Evolutionary conservation across 2,888 invertebrate species (phyloP).

Genomic region (Sphaerophoria rueppellii): DNA sequence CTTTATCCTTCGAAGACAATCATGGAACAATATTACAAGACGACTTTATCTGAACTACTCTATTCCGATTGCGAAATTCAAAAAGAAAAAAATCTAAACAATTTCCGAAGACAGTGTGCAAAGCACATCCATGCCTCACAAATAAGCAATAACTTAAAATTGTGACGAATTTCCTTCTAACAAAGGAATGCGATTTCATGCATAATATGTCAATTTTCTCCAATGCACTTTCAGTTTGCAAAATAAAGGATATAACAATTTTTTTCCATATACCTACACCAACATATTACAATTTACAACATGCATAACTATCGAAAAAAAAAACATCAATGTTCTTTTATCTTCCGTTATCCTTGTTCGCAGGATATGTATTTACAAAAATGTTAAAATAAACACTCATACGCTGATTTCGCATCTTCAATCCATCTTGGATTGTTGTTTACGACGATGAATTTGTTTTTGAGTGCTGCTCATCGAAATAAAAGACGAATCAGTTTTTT

Average conservation of each 20-base stretch:
- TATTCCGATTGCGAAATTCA: slow-evolving; percentile 9
- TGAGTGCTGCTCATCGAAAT: slow-evolving; percentile 24
- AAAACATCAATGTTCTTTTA: too few species aligned
- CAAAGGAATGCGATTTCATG: slow-evolving; percentile 31
- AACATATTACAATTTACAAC: neutral
- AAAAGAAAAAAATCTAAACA: slow-evolving; percentile 19
- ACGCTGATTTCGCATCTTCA: neutral
- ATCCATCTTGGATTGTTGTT: slow-evolving; percentile 17
- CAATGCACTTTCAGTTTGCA: slow-evolving; percentile 35
- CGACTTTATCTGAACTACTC: slow-evolving; percentile 10
- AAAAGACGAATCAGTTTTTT: slow-evolving; percentile 8
- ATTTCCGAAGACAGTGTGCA: neutral
- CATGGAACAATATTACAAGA: slow-evolving; percentile 32
- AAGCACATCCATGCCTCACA: neutral
- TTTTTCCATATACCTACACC: neutral
- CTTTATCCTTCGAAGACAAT: slow-evolving; percentile 19
- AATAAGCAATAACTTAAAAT: slow-evolving; percentile 55
- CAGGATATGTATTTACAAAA: neutral
- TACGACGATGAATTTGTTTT: slow-evolving; percentile 23
- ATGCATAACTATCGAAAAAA: too few species aligned
- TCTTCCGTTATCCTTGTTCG: too few species aligned
- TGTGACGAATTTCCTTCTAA: slow-evolving; percentile 49
- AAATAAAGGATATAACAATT: neutral
- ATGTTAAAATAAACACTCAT: slow-evolving; percentile 25
- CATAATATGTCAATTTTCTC: slow-evolving; percentile 31